Conservation (phyloP, 2,888 invertebrate genomes). For the Yponomeuta plumbellus region DNA sequence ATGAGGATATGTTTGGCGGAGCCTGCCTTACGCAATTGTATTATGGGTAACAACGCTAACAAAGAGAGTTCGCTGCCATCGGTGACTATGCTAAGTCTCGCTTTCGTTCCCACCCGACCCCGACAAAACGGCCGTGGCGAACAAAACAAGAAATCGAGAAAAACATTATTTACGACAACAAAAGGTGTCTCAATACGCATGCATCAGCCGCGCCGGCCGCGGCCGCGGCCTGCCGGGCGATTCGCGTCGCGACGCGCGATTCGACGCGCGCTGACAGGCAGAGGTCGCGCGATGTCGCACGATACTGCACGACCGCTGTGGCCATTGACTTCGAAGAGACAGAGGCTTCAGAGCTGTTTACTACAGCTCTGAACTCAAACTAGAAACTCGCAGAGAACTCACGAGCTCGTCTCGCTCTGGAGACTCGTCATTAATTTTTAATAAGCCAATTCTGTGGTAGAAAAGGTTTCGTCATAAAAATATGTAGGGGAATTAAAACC, state of each 20-base stretch:
- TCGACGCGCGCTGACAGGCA: constrained; percentile 2
- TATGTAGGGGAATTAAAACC: too few relatives aligned
- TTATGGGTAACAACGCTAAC: too few relatives aligned
- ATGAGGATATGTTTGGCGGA: too few relatives aligned
- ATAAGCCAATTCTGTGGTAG: too few relatives aligned
- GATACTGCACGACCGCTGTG: background rate
- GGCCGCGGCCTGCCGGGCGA: background rate
- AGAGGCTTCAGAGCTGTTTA: too few relatives aligned
- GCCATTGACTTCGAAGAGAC: background rate
- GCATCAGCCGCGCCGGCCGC: background rate
- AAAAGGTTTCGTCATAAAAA: too few relatives aligned
- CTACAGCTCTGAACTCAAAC: too few relatives aligned
- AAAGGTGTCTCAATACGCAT: background rate
- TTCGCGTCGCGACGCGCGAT: constrained; percentile 35
- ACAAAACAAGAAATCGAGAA: background rate
- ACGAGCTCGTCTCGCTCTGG: too few relatives aligned
- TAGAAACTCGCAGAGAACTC: too few relatives aligned
- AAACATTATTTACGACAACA: background rate
- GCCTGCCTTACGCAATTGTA: too few relatives aligned
- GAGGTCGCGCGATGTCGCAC: constrained; percentile 9
- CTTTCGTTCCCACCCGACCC: background rate
- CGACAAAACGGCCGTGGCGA: background rate
- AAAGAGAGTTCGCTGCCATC: too few relatives aligned
- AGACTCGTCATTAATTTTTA: too few relatives aligned
- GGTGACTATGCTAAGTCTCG: background rate